These are phyloP conservation scores for Malacoraja senta DNA, from an alignment of 2,797 vertebrate species.

Conservation along the genomic window DNA sequence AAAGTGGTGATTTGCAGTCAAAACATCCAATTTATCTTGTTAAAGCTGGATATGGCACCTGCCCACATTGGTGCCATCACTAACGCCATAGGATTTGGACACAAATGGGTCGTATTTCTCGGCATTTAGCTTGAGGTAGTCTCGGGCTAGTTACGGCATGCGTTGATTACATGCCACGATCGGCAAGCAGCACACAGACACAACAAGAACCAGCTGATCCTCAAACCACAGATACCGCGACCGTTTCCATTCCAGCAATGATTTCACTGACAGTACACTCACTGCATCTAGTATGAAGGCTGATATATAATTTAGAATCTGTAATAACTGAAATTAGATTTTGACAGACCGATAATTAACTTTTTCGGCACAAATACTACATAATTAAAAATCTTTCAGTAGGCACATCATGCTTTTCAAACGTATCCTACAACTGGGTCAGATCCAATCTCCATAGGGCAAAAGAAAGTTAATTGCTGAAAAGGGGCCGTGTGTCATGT, in stretches of 20 bases:
- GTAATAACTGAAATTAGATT: background rate
- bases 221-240: background rate
- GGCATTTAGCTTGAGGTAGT: background rate
- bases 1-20: no score
- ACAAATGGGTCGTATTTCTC: no score
- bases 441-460: background rate
- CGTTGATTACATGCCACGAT: background rate
- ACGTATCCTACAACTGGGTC: background rate
- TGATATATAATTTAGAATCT: background rate
- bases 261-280: background rate
- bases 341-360: background rate
- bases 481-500: background rate
- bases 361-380: background rate
- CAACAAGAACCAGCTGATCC: background rate
- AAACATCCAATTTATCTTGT: no score
- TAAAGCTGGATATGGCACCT: background rate
- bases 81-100: no score
- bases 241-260: background rate
- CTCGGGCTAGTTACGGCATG: background rate
- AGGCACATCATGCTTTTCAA: background rate
- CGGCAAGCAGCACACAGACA: background rate
- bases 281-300: background rate
- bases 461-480: background rate
- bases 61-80: no score
- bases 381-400: background rate